Conservation (phyloP, 2,888 invertebrate species). For the Emesis castigata region DNA sequence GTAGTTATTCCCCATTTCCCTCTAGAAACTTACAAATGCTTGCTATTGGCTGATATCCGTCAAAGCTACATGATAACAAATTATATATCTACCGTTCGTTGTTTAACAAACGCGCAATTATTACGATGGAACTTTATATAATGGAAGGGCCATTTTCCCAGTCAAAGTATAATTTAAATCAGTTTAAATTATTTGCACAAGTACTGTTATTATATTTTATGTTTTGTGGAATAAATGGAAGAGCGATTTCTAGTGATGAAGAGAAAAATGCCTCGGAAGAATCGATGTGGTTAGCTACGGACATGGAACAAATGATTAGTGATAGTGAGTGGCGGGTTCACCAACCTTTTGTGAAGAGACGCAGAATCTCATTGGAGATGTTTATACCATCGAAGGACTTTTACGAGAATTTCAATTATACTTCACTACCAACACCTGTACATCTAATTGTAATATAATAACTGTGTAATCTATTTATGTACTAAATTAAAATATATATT, state of each 20-base stretch:
- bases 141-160: not conserved
- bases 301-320: not conserved
- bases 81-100: not conserved
- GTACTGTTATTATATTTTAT: not conserved
- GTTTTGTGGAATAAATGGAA: not conserved
- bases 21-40: not conserved
- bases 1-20: not conserved
- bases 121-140: not conserved
- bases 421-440: not conserved
- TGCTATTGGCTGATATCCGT: not conserved
- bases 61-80: constrained; percentile 1
- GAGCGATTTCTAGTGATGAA: not conserved
- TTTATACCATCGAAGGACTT: not conserved
- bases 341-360: not conserved
- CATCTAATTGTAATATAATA: not conserved
- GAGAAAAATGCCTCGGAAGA: not conserved
- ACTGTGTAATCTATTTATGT: not conserved
- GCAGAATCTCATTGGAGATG: not conserved
- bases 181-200: not conserved
- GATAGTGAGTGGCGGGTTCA: not conserved
- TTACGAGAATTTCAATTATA: not conserved
- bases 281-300: not conserved
- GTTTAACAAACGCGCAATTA: not conserved
- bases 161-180: not conserved
- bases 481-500: no score